Conservation (phyloP, 92 coral and sea anemone species). For the Desmophyllum pertusum region DNA sequence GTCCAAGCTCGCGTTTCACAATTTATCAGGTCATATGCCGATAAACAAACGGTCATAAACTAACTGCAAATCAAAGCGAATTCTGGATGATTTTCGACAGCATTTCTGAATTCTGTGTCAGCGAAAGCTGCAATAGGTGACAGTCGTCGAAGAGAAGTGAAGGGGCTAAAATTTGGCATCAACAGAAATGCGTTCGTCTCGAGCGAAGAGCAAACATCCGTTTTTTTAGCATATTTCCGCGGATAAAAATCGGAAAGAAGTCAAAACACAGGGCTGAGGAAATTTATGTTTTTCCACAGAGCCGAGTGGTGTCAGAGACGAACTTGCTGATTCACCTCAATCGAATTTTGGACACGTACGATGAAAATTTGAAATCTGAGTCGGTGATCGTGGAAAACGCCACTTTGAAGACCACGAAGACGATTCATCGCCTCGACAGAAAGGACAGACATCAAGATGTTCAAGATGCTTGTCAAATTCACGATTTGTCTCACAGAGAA, state of each 20-base stretch:
- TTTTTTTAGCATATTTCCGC: conserved; percentile 46
- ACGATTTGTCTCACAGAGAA: conserved; percentile 67
- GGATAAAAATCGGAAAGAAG: conserved; percentile 36
- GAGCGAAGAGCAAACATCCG: conserved; percentile 43
- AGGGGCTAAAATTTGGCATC: neutral
- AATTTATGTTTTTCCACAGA: conserved; percentile 81
- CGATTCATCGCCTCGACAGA: conserved; percentile 84
- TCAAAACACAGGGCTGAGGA: conserved; percentile 61
- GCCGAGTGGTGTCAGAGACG: conserved; percentile 86
- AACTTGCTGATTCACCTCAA: conserved; percentile 80
- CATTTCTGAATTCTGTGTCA: neutral
- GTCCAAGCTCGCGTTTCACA: conserved; percentile 3
- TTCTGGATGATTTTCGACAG: neutral
- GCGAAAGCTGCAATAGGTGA: neutral
- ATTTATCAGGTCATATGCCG: neutral
- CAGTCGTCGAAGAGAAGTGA: neutral
- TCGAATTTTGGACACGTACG: conserved; percentile 76
- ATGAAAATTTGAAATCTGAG: conserved; percentile 45
- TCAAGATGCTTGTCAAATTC: conserved; percentile 87
- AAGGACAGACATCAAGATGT: conserved; percentile 84
- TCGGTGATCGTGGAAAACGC: conserved; percentile 38
- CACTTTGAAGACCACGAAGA: conserved; percentile 34
- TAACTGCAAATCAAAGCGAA: neutral
- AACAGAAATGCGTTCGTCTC: conserved; percentile 33
- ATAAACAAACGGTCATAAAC: neutral